Evolutionary conservation across 2,888 invertebrate genomes (phyloP).

Genomic region (Epirrhoe alternata): DNA sequence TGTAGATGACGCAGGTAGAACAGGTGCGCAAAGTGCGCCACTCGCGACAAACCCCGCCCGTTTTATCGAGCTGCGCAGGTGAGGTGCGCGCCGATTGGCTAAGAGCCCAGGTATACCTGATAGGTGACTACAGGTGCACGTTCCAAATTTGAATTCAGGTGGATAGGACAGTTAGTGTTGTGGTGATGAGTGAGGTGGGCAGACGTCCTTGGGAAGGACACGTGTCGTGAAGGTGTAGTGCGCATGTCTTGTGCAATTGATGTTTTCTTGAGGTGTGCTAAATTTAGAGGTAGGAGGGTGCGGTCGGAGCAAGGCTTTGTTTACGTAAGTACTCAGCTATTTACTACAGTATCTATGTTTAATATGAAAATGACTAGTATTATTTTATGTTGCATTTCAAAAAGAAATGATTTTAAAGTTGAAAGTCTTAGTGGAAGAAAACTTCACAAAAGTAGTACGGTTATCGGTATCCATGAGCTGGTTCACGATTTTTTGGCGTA

Average conservation of each 20-base stretch:
- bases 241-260: slow-evolving; percentile 83
- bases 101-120: slow-evolving; percentile 69
- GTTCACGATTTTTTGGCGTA: slow-evolving; percentile 21
- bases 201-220: slow-evolving; percentile 45
- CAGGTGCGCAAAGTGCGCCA: slow-evolving; percentile 71
- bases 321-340: slow-evolving; percentile 31
- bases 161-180: slow-evolving; percentile 50
- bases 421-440: slow-evolving; percentile 4
- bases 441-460: background rate
- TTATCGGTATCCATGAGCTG: slow-evolving; percentile 5
- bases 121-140: slow-evolving; percentile 60
- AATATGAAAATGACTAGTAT: background rate
- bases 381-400: background rate
- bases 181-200: slow-evolving; percentile 44
- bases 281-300: slow-evolving; percentile 78
- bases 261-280: slow-evolving; percentile 84
- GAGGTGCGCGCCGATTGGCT: slow-evolving; percentile 81
- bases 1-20: slow-evolving; percentile 45
- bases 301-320: slow-evolving; percentile 52
- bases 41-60: slow-evolving; percentile 70
- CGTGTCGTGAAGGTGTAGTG: slow-evolving; percentile 62
- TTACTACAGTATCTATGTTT: background rate
- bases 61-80: slow-evolving; percentile 84
- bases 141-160: slow-evolving; percentile 44
- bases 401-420: background rate